Evolutionary conservation across 2,113 vertebrate species (phyloP), one percentile per base, ranked within the genome.

Genomic region (Rynchops niger): DNA sequence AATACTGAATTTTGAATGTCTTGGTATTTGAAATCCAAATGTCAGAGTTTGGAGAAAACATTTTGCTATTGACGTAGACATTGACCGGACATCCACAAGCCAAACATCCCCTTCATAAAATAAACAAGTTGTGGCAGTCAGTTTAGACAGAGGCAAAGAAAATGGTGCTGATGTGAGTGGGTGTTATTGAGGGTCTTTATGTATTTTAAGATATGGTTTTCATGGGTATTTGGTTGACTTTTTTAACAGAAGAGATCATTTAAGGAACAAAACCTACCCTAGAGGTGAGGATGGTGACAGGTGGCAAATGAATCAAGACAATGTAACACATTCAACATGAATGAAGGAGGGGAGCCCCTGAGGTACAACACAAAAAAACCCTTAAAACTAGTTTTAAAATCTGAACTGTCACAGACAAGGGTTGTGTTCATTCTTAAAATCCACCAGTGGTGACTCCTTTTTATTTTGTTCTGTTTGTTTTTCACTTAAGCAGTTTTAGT

Each of bases 21-120:
- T 91, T 97, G 96, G 79, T 94, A 95, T 97, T 97, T 95, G 87
- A 87, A 94, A 91, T 95, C 86, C 50, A 96, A 97, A 97, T 96
- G 91, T 96, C 97, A 97, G 77, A 77, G 58, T 79, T 49, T 77
- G 58, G 50, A 93, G 84, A 90, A 95, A 93, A 70, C 23, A 62
- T 79, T 90, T 93, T 88, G 18, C 30, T 97, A 26, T 94, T 94
- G 94, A 95, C 50, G 55, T 72, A 80, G 38, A 49, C 43, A 80
- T 69, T 59, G 91, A 77, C 87, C 90, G 82, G 84, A 78, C 3
- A 21, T 82, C 66, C 3, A 5, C 27, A 82, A 85, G 20, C 58
- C 77, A 85, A 82, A 90, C 1, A 9, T 62, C 66, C 21, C 66
- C 36, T 63, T 77, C 52, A 63, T 73, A 94, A 95, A 94, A 88